Evolutionary conservation across 2,113 vertebrate genomes (phyloP).

Genomic region (Lophius piscatorius): DNA sequence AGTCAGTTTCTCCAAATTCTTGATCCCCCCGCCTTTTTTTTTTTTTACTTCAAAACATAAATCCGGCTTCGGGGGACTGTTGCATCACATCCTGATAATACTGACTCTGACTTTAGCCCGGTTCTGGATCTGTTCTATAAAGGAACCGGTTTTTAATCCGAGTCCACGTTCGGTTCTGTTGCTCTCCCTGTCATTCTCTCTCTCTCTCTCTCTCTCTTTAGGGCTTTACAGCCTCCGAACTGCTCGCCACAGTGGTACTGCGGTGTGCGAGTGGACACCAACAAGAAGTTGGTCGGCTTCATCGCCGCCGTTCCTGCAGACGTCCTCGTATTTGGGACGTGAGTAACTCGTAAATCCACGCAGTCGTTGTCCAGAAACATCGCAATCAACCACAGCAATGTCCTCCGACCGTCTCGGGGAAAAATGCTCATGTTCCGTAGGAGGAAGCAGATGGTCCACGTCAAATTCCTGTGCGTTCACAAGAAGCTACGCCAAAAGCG

Average conservation of each 20-base stretch:
- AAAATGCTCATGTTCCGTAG: slow-evolving; percentile 70
- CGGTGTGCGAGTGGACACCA: slow-evolving; percentile 90
- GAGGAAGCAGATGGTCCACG: slow-evolving; percentile 92
- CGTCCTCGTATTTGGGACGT: slow-evolving; percentile 90
- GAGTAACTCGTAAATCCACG: slow-evolving; percentile 67
- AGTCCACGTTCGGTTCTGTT: too few relatives aligned
- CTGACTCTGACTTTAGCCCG: slow-evolving; percentile 46
- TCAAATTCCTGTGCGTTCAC: slow-evolving; percentile 95
- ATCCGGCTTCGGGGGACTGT: slow-evolving; percentile 22
- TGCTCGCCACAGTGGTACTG: slow-evolving; percentile 94
- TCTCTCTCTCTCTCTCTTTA: slow-evolving; percentile 56
- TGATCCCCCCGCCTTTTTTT: not conserved
- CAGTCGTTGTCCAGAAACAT: slow-evolving; percentile 12
- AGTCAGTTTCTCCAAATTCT: slow-evolving; percentile 2
- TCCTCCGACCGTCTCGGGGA: slow-evolving; percentile 10
- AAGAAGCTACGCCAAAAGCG: slow-evolving; percentile 95
- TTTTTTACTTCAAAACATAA: slow-evolving; percentile 26
- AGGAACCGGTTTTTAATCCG: too few relatives aligned
- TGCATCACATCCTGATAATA: slow-evolving; percentile 42
- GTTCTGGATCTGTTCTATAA: too few relatives aligned
- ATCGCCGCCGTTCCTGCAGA: slow-evolving; percentile 92
- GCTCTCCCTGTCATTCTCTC: too few relatives aligned
- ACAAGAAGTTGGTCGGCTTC: slow-evolving; percentile 95
- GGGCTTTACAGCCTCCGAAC: slow-evolving; percentile 91
- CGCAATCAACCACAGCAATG: not conserved